Conservation (phyloP, 2,113 vertebrate genomes). For the Saguinus midas region DNA sequence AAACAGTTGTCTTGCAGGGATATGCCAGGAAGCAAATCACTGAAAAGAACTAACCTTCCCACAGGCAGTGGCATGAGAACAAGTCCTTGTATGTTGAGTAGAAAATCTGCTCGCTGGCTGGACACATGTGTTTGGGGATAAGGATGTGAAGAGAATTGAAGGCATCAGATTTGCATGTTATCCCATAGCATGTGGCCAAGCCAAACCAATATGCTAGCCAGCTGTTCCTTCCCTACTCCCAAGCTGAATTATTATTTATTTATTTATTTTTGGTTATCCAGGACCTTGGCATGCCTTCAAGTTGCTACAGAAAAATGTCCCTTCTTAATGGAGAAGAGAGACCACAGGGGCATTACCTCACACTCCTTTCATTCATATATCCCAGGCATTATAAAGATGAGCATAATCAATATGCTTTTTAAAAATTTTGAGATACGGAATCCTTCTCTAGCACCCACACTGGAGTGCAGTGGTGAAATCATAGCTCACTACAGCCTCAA, state of each 20-base stretch:
- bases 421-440: too few species aligned
- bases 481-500: too few species aligned
- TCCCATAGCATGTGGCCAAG: fast-evolving
- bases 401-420: not conserved
- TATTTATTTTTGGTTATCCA: too few species aligned
- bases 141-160: fast-evolving
- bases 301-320: not conserved
- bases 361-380: too few species aligned
- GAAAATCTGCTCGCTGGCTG: not conserved
- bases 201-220: fast-evolving
- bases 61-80: fast-evolving
- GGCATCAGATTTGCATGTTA: fast-evolving
- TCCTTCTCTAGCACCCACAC: too few species aligned
- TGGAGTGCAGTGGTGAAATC: too few species aligned
- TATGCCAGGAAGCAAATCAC: not conserved
- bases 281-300: not conserved
- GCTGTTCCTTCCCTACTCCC: fast-evolving
- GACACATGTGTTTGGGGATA: fast-evolving
- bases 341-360: fast-evolving
- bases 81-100: fast-evolving
- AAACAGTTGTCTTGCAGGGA: fast-evolving
- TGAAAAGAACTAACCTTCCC: not conserved
- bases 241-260: too few species aligned
- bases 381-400: not conserved
- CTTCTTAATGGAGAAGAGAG: not conserved